Conservation (phyloP, 2,888 invertebrate genomes). For the Scelioninae gen. 2 region DNA sequence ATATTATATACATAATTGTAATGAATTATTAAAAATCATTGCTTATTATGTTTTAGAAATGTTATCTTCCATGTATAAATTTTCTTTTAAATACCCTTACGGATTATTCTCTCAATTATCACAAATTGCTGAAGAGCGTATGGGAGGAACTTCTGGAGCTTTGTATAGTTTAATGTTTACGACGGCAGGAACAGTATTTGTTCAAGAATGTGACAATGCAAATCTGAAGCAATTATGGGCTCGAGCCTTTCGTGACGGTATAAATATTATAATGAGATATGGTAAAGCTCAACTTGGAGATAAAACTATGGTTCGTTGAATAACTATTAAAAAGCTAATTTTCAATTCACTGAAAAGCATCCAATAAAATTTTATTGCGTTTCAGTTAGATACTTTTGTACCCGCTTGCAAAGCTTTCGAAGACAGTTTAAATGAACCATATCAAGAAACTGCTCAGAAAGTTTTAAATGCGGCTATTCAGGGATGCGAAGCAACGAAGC, state of each 20-base stretch:
- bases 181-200: conserved; percentile 77
- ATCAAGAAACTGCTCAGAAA: conserved; percentile 71
- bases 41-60: conserved; percentile 67
- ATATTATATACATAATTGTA: too few relatives aligned
- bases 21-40: too few relatives aligned
- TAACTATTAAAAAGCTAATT: background rate
- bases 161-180: conserved; percentile 86
- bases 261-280: conserved; percentile 81
- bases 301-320: conserved; percentile 81
- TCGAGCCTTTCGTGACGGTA: conserved; percentile 77
- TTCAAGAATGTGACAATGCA: conserved; percentile 40
- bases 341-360: background rate
- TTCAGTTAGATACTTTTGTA: conserved; percentile 78
- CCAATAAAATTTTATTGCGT: conserved; percentile 3
- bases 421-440: conserved; percentile 67
- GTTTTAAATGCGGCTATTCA: conserved; percentile 75
- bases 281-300: conserved; percentile 85
- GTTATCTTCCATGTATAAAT: conserved; percentile 60
- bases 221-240: conserved; percentile 76
- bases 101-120: conserved; percentile 77
- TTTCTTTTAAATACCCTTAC: conserved; percentile 72
- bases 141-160: conserved; percentile 89
- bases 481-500: conserved; percentile 77
- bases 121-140: conserved; percentile 81
- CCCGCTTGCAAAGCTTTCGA: conserved; percentile 75